These are phyloP conservation scores for Latrodectus hesperus DNA, from an alignment of 2,888 invertebrate species.

Conservation along the genomic window DNA sequence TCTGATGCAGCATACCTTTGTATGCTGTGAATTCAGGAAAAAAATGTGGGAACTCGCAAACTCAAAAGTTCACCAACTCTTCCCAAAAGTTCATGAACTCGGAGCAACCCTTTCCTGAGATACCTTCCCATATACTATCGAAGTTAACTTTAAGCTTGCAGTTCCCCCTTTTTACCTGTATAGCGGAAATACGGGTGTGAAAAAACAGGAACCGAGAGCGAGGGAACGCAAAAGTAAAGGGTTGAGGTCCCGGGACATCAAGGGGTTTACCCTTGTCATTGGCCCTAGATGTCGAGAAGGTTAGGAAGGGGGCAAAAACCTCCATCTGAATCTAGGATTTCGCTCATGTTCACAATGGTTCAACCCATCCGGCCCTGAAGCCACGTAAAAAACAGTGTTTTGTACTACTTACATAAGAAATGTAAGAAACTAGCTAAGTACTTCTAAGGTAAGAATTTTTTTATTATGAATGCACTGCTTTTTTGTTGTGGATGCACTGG, in stretches of 20 bases:
- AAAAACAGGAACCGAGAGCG: conserved; percentile 38
- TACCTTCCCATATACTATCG: conserved; percentile 36
- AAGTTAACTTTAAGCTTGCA: conserved; percentile 31
- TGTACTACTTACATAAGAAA: not conserved
- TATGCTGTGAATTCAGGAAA: not conserved
- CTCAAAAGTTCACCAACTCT: conserved; percentile 38
- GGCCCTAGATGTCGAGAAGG: conserved; percentile 43
- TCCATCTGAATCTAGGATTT: conserved; percentile 16
- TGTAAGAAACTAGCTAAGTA: not conserved
- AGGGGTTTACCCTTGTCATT: conserved; percentile 44
- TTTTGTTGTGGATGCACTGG: not conserved
- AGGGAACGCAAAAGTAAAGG: conserved; percentile 51
- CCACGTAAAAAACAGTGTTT: conserved; percentile 18
- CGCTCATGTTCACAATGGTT: conserved; percentile 26
- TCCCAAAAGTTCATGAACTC: conserved; percentile 48
- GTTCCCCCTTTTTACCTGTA: conserved; percentile 63
- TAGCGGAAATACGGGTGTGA: conserved; percentile 59
- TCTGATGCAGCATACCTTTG: not conserved
- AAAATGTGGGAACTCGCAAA: conserved; percentile 10
- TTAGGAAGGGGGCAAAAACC: conserved; percentile 49
- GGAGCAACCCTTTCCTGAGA: conserved; percentile 34
- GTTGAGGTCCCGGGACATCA: conserved; percentile 56
- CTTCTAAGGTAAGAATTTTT: conserved; percentile 24
- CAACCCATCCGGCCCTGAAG: conserved; percentile 3
- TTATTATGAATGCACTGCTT: conserved; percentile 2